These are phyloP conservation scores for Chironomus riparius DNA, from an alignment of 2,888 invertebrate genomes.

Conservation along the genomic window DNA sequence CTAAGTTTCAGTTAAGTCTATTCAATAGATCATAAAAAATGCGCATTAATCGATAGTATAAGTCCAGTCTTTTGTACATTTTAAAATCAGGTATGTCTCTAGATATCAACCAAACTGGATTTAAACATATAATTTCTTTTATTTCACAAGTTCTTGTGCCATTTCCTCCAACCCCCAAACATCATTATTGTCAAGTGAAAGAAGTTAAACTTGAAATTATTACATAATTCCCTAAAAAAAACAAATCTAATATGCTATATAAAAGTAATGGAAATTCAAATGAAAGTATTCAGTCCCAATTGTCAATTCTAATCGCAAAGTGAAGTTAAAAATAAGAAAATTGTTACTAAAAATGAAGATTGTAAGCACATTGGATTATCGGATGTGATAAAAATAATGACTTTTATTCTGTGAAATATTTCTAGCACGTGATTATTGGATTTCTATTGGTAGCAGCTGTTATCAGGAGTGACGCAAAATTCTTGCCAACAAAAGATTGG, in stretches of 20 bases:
- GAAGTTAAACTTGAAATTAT: slow-evolving; percentile 2
- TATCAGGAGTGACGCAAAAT: slow-evolving; percentile 8
- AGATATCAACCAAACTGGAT: too few relatives aligned
- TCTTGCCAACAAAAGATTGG: slow-evolving; percentile 2
- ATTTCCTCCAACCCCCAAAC: too few relatives aligned
- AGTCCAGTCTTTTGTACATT: too few relatives aligned
- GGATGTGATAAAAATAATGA: not conserved
- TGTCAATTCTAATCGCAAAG: not conserved
- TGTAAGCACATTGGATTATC: not conserved
- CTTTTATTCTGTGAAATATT: not conserved
- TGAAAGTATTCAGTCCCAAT: not conserved
- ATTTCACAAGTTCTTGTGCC: too few relatives aligned
- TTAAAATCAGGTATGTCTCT: too few relatives aligned
- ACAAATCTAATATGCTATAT: not conserved
- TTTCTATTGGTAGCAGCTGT: not conserved
- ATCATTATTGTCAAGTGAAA: not conserved
- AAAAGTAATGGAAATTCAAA: slow-evolving; percentile 6
- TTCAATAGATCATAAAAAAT: too few relatives aligned
- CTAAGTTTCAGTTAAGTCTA: too few relatives aligned
- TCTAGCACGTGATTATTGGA: not conserved
- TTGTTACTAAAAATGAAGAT: not conserved
- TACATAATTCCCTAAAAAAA: not conserved
- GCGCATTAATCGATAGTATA: too few relatives aligned
- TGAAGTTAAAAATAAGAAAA: not conserved
- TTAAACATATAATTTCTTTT: too few relatives aligned